Percentiles rank a stretch among this genome's conserved stretches.
These are phyloP conservation scores for Zophobas morio DNA, from an alignment of 1,140 invertebrate genomes.

Conservation along the genomic window DNA sequence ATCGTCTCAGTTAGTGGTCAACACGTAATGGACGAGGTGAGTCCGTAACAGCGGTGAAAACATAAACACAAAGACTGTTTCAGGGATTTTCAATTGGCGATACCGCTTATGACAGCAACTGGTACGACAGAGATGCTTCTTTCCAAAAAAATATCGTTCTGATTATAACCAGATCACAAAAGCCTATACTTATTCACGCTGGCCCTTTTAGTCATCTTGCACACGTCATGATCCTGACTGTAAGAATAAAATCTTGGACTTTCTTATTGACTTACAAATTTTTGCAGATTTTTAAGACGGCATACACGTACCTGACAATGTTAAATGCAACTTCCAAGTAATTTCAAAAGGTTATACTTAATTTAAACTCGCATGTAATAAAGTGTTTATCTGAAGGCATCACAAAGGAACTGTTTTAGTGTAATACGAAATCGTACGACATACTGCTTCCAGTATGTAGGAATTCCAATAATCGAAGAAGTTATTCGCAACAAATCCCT, in stretches of 20 bases:
- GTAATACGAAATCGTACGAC: too few species aligned
- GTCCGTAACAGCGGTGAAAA: background rate
- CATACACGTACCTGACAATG: too few species aligned
- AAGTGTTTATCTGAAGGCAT: too few species aligned
- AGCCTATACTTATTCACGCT: constrained; percentile 20
- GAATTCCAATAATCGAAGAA: too few species aligned
- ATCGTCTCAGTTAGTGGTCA: constrained; percentile 44
- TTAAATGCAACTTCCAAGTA: too few species aligned
- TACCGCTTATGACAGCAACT: constrained; percentile 29
- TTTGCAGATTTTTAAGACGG: too few species aligned
- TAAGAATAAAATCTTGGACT: background rate
- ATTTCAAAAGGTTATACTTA: too few species aligned
- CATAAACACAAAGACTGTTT: background rate
- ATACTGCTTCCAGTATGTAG: too few species aligned
- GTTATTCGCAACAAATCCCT: too few species aligned
- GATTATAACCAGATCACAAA: constrained; percentile 31
- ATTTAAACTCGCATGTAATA: too few species aligned
- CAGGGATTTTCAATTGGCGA: constrained; percentile 19
- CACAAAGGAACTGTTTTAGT: too few species aligned
- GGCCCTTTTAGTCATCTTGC: constrained; percentile 15
- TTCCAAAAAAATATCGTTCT: constrained; percentile 45
- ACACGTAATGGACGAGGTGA: constrained; percentile 38
- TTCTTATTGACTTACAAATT: too few species aligned
- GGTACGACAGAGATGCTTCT: constrained; percentile 16
- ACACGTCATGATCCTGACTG: background rate